Evolutionary conservation across 2,888 invertebrate species (phyloP).

Genomic region (Melieria crassipennis): DNA sequence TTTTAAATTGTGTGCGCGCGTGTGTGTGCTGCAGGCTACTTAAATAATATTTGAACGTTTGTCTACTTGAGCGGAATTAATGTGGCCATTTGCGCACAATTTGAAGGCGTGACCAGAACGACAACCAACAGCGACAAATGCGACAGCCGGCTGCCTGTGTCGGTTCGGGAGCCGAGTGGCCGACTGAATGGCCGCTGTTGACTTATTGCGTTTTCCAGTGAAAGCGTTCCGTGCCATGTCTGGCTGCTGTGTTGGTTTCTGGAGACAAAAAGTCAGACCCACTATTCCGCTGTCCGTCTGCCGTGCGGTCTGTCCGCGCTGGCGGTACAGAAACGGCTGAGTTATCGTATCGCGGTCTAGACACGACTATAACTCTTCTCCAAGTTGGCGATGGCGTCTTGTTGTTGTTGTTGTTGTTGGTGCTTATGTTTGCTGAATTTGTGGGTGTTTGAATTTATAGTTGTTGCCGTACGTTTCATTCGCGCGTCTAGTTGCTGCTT

Average conservation of each 20-base stretch:
- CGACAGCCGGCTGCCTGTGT: not conserved
- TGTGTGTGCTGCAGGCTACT: not conserved
- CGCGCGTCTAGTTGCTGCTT: not conserved
- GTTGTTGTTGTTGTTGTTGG: not conserved
- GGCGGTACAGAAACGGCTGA: not conserved
- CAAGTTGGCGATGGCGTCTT: not conserved
- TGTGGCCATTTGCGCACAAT: slow-evolving; percentile 31
- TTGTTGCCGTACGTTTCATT: not conserved
- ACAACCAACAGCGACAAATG: slow-evolving; percentile 1
- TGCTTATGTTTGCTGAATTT: not conserved
- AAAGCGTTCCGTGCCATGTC: slow-evolving; percentile 19
- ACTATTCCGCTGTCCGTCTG: not conserved
- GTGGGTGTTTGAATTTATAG: slow-evolving; percentile 14
- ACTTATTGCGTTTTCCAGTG: slow-evolving; percentile 30
- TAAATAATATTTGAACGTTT: not conserved
- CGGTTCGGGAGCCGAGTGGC: not conserved
- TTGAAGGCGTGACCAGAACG: slow-evolving; percentile 35
- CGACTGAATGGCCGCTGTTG: slow-evolving; percentile 17
- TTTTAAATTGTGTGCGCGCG: slow-evolving; percentile 1
- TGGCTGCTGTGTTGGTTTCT: too few relatives aligned
- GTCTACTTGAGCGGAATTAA: slow-evolving; percentile 29
- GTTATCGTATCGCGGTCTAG: slow-evolving; percentile 10
- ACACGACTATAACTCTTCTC: slow-evolving; percentile 19
- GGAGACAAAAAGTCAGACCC: too few relatives aligned
- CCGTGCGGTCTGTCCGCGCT: not conserved